phyloP scores from a whole-genome alignment of 1,140 invertebrate genomes.

The Varroa destructor region DNA sequence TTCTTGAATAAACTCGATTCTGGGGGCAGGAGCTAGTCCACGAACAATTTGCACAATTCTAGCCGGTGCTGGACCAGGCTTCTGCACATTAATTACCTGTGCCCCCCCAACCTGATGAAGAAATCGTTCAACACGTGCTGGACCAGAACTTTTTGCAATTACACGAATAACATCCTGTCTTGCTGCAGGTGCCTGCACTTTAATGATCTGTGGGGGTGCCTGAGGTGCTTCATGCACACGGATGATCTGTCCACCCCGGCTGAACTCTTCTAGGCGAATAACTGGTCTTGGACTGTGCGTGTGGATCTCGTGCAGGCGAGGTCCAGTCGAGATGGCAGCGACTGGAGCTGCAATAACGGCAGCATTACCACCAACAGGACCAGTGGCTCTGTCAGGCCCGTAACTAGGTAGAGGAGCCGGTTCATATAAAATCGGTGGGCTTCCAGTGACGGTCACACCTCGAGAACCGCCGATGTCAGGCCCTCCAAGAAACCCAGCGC shows the following conservation, averaged over 20 bases:
- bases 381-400: no score
- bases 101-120: background rate
- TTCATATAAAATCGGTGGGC: no score
- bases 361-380: no score
- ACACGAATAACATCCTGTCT: conserved; percentile 8
- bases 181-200: conserved; percentile 1
- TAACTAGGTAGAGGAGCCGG: no score
- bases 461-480: no score
- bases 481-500: no score
- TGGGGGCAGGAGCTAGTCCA: background rate
- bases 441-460: no score
- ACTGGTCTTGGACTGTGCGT: background rate
- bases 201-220: background rate
- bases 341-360: background rate
- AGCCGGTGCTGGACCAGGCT: background rate
- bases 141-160: background rate
- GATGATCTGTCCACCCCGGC: conserved; percentile 4
- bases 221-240: conserved; percentile 25
- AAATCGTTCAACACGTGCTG: conserved; percentile 3
- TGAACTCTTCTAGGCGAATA: conserved; percentile 12
- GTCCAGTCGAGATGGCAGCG: background rate
- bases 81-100: conserved; percentile 9
- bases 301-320: conserved; percentile 14
- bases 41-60: conserved; percentile 9
- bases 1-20: background rate